Conservation (phyloP, 2,797 vertebrate species). For the Enteromius unitaeniatus region DNA sequence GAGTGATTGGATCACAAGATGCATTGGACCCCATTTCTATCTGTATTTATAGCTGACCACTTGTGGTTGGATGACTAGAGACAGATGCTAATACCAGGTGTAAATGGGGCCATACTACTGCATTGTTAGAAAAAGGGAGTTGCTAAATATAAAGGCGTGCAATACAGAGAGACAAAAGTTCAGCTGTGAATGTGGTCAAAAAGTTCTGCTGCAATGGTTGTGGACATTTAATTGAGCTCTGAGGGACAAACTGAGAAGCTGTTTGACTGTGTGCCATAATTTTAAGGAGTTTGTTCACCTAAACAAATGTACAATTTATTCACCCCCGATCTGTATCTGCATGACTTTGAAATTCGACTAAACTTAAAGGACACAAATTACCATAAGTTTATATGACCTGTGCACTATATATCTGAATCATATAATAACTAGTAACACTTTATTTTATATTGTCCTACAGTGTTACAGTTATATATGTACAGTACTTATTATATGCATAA, state of each 20-base stretch:
- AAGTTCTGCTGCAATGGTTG: background rate
- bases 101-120: background rate
- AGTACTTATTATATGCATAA: too few species aligned
- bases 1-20: conserved; percentile 9
- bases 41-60: conserved; percentile 9
- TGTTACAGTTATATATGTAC: too few species aligned
- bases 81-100: conserved; percentile 13
- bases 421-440: too few species aligned
- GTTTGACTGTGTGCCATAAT: background rate
- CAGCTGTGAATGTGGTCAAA: background rate
- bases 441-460: too few species aligned
- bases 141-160: background rate
- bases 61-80: conserved; percentile 3
- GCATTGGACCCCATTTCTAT: background rate
- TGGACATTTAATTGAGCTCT: conserved; percentile 24
- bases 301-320: background rate
- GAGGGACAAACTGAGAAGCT: background rate
- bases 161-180: background rate
- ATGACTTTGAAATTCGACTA: background rate
- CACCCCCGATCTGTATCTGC: background rate
- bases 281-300: background rate
- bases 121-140: background rate
- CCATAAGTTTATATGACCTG: background rate
- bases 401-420: background rate
- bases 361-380: background rate